phyloP scores from a whole-genome alignment of 2,797 vertebrate genomes.

The Xerus rutilus region DNA sequence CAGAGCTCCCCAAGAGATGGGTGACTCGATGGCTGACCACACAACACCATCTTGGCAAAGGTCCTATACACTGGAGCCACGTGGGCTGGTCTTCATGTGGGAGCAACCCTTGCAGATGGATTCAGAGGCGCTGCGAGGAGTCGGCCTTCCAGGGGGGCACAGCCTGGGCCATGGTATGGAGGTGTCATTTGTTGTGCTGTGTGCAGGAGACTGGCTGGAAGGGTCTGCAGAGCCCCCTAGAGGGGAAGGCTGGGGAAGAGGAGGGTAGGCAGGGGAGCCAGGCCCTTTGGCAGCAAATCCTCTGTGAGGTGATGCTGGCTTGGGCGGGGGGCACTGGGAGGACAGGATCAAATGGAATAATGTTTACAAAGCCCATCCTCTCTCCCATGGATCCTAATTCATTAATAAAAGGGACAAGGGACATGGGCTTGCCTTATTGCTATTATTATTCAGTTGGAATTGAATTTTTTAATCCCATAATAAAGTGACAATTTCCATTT shows the following conservation, averaged over 20 bases:
- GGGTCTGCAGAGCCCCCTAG: too few relatives aligned
- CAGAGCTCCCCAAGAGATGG: fast-evolving
- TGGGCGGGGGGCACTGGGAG: background rate
- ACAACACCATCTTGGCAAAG: background rate
- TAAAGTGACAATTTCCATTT: conserved; percentile 78
- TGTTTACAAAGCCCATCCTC: background rate
- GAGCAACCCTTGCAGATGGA: background rate
- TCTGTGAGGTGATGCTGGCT: background rate
- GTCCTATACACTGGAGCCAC: fast-evolving
- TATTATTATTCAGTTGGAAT: conserved; percentile 49
- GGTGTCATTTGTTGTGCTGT: background rate
- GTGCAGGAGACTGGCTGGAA: too few relatives aligned
- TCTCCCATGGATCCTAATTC: conserved; percentile 9
- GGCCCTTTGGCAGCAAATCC: background rate
- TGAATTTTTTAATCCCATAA: conserved; percentile 68
- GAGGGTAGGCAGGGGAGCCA: too few relatives aligned
- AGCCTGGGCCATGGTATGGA: background rate
- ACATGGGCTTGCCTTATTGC: background rate
- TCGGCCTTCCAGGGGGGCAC: background rate
- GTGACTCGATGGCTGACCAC: background rate
- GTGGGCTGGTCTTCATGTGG: background rate
- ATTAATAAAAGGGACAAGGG: conserved; percentile 17
- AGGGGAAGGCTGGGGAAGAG: background rate
- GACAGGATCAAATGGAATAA: background rate
- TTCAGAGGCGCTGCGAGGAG: fast-evolving